Conservation (phyloP, 2,113 vertebrate genomes). For the Dasyornis broadbenti region DNA sequence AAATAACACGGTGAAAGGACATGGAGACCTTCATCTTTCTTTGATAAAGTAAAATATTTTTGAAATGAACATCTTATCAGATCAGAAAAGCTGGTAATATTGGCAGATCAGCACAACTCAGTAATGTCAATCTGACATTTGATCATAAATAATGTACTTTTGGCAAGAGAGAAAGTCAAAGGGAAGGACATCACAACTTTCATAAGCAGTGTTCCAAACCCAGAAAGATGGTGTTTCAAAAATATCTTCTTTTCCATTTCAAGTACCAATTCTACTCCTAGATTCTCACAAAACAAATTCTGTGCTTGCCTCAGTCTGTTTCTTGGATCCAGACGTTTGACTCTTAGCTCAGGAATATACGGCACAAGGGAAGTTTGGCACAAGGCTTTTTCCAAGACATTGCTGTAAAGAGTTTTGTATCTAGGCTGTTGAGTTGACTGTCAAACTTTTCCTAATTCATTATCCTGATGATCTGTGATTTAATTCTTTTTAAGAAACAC, state of each 20-base stretch:
- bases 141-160: constrained; percentile 40
- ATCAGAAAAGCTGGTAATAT: constrained; percentile 50
- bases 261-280: background rate
- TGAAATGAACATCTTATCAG: constrained; percentile 39
- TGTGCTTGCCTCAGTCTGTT: background rate
- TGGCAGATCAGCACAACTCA: constrained; percentile 33
- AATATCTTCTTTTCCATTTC: background rate
- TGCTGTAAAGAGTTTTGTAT: background rate
- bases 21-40: constrained; percentile 40
- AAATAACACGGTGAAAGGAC: constrained; percentile 10
- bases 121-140: constrained; percentile 35
- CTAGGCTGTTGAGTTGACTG: background rate
- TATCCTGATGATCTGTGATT: background rate
- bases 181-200: constrained; percentile 37
- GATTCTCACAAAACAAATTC: background rate
- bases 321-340: background rate
- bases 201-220: background rate
- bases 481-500: background rate
- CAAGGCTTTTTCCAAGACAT: rapidly evolving
- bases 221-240: background rate
- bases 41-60: constrained; percentile 43
- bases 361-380: background rate
- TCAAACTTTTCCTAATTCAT: background rate
- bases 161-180: constrained; percentile 25
- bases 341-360: background rate